Conservation (phyloP, 2,888 invertebrate species). For the Mechanitis mazaeus region DNA sequence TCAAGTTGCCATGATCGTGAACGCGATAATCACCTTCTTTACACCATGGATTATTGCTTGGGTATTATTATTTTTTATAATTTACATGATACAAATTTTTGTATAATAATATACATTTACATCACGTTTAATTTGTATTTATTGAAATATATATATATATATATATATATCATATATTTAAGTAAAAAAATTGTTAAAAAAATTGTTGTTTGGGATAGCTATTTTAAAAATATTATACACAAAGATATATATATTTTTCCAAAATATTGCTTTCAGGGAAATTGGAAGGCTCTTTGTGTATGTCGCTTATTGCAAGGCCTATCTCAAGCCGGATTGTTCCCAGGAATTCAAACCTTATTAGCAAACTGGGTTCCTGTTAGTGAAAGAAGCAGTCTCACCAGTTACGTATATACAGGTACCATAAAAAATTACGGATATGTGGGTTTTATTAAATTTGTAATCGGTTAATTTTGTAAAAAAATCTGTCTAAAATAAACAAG, state of each 20-base stretch:
- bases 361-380: conserved; percentile 82
- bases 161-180: no score
- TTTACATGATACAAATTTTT: no score
- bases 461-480: no score
- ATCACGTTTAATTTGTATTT: no score
- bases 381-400: conserved; percentile 76
- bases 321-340: conserved; percentile 82
- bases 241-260: background rate
- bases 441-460: no score
- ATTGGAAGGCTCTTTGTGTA: conserved; percentile 77
- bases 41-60: conserved; percentile 35
- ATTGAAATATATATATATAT: no score
- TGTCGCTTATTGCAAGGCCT: conserved; percentile 84
- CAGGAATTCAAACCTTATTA: conserved; percentile 80
- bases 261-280: conserved; percentile 51
- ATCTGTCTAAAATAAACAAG: no score
- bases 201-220: background rate
- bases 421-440: background rate
- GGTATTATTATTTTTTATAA: conserved; percentile 23
- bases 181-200: no score
- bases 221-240: background rate
- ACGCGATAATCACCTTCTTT: conserved; percentile 38
- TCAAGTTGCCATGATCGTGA: conserved; percentile 54
- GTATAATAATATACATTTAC: no score
- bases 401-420: conserved; percentile 66